Conservation (phyloP, 2,797 vertebrate species). For the Epinephelus awoara region DNA sequence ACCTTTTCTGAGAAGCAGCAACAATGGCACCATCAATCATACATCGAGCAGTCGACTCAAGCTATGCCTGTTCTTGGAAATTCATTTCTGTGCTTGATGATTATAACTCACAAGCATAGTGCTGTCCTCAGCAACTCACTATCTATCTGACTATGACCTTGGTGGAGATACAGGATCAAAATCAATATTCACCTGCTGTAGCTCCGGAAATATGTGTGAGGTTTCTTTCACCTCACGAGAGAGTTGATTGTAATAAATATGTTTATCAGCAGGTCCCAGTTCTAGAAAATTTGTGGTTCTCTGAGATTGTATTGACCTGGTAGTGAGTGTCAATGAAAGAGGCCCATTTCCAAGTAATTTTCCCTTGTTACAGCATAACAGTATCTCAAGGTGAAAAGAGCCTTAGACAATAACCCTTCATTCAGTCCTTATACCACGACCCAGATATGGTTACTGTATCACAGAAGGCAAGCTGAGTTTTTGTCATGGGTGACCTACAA, state of each 20-base stretch:
- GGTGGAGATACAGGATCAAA: constrained; percentile 54
- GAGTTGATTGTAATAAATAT: constrained; percentile 62
- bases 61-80: constrained; percentile 71
- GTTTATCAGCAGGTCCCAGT: constrained; percentile 40
- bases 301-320: constrained; percentile 14
- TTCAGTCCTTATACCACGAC: constrained; percentile 72
- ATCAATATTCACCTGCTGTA: constrained; percentile 76
- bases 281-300: constrained; percentile 14
- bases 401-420: constrained; percentile 73
- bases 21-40: constrained; percentile 77
- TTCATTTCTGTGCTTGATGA: constrained; percentile 81
- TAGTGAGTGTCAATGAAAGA: constrained; percentile 29
- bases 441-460: constrained; percentile 80
- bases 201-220: constrained; percentile 42
- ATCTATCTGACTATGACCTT: constrained; percentile 75
- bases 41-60: constrained; percentile 47
- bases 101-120: constrained; percentile 71
- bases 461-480: constrained; percentile 73
- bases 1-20: constrained; percentile 69
- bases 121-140: constrained; percentile 79
- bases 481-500: constrained; percentile 86
- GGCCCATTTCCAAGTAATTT: constrained; percentile 48
- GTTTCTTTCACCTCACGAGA: constrained; percentile 44
- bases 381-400: constrained; percentile 78
- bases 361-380: constrained; percentile 44